phyloP scores from a whole-genome alignment of 64 coral and sea anemone genomes.

The Stichodactyla mertensii region DNA sequence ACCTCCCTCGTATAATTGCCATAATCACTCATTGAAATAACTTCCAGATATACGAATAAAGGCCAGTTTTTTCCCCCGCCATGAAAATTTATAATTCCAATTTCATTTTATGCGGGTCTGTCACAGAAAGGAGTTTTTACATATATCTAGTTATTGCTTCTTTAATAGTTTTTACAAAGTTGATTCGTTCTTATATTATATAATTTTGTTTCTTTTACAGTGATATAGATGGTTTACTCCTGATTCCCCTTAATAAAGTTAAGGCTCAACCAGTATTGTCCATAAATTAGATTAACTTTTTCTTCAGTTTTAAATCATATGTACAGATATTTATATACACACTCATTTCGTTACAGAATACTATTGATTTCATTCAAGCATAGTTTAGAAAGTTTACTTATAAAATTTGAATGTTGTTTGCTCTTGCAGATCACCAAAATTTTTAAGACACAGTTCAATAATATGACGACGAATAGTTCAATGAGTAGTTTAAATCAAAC shows the following conservation, averaged over 20 bases:
- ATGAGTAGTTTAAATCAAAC: background rate
- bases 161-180: slow-evolving; percentile 18
- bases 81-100: background rate
- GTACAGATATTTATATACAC: background rate
- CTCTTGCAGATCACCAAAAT: no score
- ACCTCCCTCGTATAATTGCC: background rate
- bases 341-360: background rate
- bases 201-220: slow-evolving; percentile 1
- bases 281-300: slow-evolving; percentile 1
- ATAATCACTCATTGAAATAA: background rate
- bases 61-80: no score
- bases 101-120: background rate
- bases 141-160: background rate
- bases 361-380: background rate
- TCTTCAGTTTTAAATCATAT: background rate
- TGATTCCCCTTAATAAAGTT: background rate
- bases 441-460: background rate
- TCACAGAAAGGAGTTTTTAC: background rate
- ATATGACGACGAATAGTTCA: background rate
- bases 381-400: background rate
- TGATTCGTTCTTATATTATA: background rate
- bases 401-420: background rate
- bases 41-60: background rate
- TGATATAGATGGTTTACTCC: background rate
- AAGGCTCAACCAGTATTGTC: background rate